Percentiles rank a stretch among this genome's conserved stretches.
These are phyloP conservation scores for Brachystomella parvula DNA, from an alignment of 1,140 invertebrate species.

Conservation along the genomic window DNA sequence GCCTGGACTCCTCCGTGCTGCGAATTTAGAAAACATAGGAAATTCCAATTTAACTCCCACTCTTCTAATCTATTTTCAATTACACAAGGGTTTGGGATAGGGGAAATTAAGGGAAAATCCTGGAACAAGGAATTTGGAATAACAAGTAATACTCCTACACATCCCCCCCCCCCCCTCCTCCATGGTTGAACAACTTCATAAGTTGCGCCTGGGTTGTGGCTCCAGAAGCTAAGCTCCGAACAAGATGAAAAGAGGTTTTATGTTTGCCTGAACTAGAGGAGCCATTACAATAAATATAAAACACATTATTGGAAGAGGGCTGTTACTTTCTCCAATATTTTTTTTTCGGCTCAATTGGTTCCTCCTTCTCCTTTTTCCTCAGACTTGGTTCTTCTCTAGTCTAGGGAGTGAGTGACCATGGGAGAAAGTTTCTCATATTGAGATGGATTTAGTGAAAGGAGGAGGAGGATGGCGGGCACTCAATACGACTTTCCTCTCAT, in stretches of 20 bases:
- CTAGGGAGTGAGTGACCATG: not conserved
- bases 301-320: not conserved
- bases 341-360: not conserved
- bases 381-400: not conserved
- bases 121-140: not conserved
- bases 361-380: not conserved
- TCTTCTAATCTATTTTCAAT: too few relatives aligned
- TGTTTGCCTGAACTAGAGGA: not conserved
- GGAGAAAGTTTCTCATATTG: not conserved
- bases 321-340: not conserved
- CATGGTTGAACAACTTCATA: too few relatives aligned
- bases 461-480: not conserved
- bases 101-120: not conserved
- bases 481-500: not conserved
- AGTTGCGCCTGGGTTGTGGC: not conserved
- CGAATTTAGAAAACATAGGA: conserved; percentile 6
- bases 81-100: not conserved
- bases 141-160: too few relatives aligned
- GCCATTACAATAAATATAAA: conserved; percentile 6
- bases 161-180: too few relatives aligned
- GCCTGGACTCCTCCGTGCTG: conserved; percentile 27
- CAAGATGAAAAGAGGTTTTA: too few relatives aligned
- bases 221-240: too few relatives aligned
- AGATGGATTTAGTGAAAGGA: not conserved
- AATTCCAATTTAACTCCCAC: too few relatives aligned